Conservation (phyloP, 2,797 vertebrate species). For the Distichodus sexfasciatus region DNA sequence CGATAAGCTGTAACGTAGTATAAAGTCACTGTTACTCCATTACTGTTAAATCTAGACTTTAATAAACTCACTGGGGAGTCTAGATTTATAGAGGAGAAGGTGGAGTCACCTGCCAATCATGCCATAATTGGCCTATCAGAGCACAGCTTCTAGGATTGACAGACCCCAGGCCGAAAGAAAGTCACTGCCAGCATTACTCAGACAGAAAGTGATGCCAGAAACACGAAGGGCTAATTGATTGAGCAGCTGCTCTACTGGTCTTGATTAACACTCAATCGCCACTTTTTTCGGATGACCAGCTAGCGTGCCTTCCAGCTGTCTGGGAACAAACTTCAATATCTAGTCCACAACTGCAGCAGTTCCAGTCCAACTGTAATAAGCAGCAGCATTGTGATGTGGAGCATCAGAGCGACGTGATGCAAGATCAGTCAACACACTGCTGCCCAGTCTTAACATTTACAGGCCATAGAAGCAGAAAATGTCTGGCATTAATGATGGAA, state of each 20-base stretch:
- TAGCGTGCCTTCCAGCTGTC: slow-evolving; percentile 47
- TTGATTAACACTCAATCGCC: slow-evolving; percentile 60
- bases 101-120: neutral
- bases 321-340: slow-evolving; percentile 39
- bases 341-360: slow-evolving; percentile 47
- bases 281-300: slow-evolving; percentile 59
- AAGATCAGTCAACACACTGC: neutral
- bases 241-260: slow-evolving; percentile 64
- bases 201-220: slow-evolving; percentile 45
- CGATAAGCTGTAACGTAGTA: too few species aligned
- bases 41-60: too few species aligned
- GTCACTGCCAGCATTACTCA: slow-evolving; percentile 8
- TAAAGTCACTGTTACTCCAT: too few species aligned
- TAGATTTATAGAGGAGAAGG: neutral
- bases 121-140: neutral
- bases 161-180: neutral
- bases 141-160: neutral
- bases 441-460: too few species aligned
- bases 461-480: too few species aligned
- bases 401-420: neutral
- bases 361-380: slow-evolving; percentile 1
- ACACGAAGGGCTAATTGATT: slow-evolving; percentile 60
- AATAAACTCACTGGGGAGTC: too few species aligned
- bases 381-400: neutral
- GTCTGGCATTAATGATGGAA: too few species aligned